Percentiles rank a stretch among this genome's conserved stretches.
These are phyloP conservation scores for Rhabdomys pumilio DNA, from an alignment of 2,797 vertebrate species.

Conservation along the genomic window DNA sequence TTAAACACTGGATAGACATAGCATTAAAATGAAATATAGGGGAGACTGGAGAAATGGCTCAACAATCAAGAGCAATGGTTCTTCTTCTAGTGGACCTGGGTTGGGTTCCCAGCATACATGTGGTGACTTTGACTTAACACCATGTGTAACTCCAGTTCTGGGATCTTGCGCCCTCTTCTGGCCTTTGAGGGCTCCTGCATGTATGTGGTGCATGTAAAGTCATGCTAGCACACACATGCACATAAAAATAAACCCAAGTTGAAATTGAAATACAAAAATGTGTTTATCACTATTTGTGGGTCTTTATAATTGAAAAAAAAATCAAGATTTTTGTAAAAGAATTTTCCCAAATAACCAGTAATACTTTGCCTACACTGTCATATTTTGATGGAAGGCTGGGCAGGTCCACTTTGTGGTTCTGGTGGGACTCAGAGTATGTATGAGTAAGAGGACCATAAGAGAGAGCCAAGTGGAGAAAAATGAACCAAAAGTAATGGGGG, in stretches of 20 bases:
- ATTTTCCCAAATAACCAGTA: constrained; percentile 11
- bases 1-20: background rate
- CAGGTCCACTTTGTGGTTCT: background rate
- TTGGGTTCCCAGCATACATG: background rate
- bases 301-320: constrained; percentile 2
- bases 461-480: background rate
- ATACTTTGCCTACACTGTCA: background rate
- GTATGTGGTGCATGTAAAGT: background rate
- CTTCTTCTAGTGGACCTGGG: background rate
- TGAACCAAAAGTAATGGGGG: background rate
- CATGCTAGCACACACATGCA: background rate
- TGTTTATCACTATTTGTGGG: constrained; percentile 24
- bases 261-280: background rate
- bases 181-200: background rate
- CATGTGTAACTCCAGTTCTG: background rate
- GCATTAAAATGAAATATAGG: constrained; percentile 1
- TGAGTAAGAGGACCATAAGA: background rate
- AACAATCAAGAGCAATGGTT: background rate
- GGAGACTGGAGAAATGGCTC: background rate
- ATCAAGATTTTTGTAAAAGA: background rate
- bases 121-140: background rate
- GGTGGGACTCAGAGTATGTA: too few relatives aligned
- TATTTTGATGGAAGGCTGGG: background rate
- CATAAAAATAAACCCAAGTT: background rate
- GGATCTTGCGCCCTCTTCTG: background rate